Base-by-base conservation (phyloP, 2,113 vertebrate genomes). In the Marmota flaviventris region DNA sequence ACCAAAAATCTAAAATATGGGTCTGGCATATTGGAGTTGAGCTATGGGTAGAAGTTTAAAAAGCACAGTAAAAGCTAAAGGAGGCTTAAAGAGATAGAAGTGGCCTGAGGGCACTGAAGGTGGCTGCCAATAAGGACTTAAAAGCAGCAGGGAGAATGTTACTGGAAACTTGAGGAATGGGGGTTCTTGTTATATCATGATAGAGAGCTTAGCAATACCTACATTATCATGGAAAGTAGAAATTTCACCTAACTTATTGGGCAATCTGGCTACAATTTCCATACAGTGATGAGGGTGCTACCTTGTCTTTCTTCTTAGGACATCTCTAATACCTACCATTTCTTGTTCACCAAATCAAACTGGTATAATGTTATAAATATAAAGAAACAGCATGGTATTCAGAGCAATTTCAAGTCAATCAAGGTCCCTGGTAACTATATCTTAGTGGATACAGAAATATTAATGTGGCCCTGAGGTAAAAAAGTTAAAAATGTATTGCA, bases 381-480 rank as follows among this genome's bases (percentile, higher is more conserved):
- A 78, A 56, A 22, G 37, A 25, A 45, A 18, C 18, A 45, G 20
- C 24, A 18, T 34, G 20, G 58, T 39, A 10, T 79, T 37, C 84
- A 88, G 16, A 70, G 69, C 51, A 85, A 65, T 27, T 32, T 42
- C 10, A 91, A 91, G 82, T 75, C 24, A 37, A 37, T 73, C 53
- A 56, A 73, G 29, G 42, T 32, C n/a, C n/a, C 29, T 34, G 37
- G 8, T 16, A 13, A 48, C 24, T 65, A 6, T 61, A 14, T 77
- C 89, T 93, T 61, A 37, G 89, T 45, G 85, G 76, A 88, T 61
- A 61, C 5, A 9, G 39, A 93, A 82, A 29, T 90, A 32, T 95
- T 82, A 2, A 22, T 8, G 76, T 32, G 14, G 20, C n/a, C 29
- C 48, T 29, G 0, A 10, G 42, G 7, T 83, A 32, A 82, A 29